A percentile compares a stretch with the other conserved stretches of the same genome.
Conservation (phyloP, 2,113 vertebrate genomes). For the Burhinus bistriatus region DNA sequence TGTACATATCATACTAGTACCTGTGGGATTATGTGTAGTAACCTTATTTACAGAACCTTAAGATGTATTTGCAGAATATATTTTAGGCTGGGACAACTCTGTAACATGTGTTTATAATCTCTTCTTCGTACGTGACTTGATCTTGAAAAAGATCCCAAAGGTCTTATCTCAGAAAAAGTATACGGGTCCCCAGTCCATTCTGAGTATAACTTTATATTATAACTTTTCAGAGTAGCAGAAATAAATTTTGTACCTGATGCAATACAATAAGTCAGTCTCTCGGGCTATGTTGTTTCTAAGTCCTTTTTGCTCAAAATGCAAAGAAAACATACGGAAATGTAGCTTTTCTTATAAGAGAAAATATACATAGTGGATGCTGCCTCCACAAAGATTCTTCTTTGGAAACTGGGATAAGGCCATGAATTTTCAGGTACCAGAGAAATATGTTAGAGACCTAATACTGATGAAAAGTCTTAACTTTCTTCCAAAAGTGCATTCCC, state of each 20-base stretch:
- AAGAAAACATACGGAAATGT: neutral
- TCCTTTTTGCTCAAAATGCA: neutral
- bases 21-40: slow-evolving; percentile 9
- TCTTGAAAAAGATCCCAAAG: neutral
- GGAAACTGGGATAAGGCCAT: neutral
- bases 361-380: neutral
- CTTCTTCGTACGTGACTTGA: neutral
- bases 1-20: neutral
- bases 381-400: neutral
- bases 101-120: neutral
- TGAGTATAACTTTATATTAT: neutral
- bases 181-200: neutral
- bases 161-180: neutral
- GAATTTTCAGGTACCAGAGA: neutral
- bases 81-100: neutral
- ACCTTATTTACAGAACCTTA: slow-evolving; percentile 39
- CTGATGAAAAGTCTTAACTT: neutral
- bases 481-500: neutral
- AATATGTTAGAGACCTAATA: neutral
- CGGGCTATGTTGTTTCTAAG: neutral
- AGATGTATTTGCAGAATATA: slow-evolving; percentile 3
- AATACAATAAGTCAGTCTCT: neutral
- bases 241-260: neutral
- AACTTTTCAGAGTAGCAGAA: neutral
- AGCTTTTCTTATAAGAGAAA: neutral